phyloP scores from a whole-genome alignment of 1,140 invertebrate species.

The Cyphomyrmex costatus region DNA sequence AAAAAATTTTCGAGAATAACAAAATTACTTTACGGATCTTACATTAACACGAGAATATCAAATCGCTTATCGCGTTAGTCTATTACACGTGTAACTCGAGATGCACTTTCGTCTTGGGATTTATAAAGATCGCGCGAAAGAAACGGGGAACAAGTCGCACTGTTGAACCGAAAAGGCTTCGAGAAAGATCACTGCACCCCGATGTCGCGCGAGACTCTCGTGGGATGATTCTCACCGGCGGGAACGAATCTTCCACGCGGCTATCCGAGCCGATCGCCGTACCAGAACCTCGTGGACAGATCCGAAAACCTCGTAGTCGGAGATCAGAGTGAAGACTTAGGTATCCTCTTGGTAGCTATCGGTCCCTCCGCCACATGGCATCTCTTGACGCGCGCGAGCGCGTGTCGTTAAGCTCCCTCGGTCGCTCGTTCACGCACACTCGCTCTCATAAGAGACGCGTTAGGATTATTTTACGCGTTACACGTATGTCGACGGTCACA shows the following conservation, averaged over 20 bases:
- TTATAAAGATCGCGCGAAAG: not conserved
- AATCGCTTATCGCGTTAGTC: not conserved
- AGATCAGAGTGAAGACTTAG: conserved; percentile 82
- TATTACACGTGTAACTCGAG: not conserved
- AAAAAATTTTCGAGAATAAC: not conserved
- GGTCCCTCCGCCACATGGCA: conserved; percentile 77
- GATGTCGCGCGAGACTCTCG: not conserved
- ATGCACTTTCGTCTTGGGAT: not conserved
- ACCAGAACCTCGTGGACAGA: conserved; percentile 63
- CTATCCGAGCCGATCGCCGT: not conserved
- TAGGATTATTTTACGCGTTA: conserved; percentile 70
- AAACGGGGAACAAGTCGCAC: not conserved
- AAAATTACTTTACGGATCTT: not conserved
- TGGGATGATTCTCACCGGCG: not conserved
- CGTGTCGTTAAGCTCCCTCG: conserved; percentile 40
- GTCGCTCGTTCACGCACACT: conserved; percentile 17
- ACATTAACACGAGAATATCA: not conserved
- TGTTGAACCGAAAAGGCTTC: not conserved
- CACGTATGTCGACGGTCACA: conserved; percentile 79
- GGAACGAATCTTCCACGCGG: not conserved
- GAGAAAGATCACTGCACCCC: not conserved
- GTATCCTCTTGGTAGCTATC: conserved; percentile 64
- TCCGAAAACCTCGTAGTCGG: conserved; percentile 81
- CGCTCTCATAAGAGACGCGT: conserved; percentile 50
- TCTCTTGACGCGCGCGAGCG: conserved; percentile 46